phyloP scores from a whole-genome alignment of 2,888 invertebrate species.

The Drosophila pseudotalamancana region DNA sequence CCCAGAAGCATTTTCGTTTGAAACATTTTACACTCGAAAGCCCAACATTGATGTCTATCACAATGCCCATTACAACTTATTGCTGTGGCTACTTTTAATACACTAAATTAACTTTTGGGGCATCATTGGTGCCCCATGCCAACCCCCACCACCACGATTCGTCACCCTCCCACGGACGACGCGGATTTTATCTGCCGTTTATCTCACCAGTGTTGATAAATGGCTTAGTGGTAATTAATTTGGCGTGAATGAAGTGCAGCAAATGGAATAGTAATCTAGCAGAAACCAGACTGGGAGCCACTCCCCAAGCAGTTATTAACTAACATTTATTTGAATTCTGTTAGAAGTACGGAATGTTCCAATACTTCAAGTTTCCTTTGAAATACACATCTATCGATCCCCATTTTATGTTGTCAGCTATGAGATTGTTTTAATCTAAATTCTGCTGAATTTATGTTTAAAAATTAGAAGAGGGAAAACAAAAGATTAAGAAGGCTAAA shows the following conservation, averaged over 20 bases:
- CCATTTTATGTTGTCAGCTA: too few species aligned
- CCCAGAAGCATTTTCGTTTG: slow-evolving; percentile 39
- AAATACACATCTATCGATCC: too few species aligned
- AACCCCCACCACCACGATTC: slow-evolving; percentile 28
- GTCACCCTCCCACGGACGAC: slow-evolving; percentile 37
- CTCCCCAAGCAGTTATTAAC: too few species aligned
- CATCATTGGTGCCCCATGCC: background rate
- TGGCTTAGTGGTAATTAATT: slow-evolving; percentile 73
- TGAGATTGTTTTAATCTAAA: too few species aligned
- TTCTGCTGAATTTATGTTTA: too few species aligned
- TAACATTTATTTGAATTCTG: too few species aligned
- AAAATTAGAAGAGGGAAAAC: too few species aligned
- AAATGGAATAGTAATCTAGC: slow-evolving; percentile 14
- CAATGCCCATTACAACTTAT: slow-evolving; percentile 65
- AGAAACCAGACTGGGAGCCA: too few species aligned
- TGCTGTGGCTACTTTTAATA: slow-evolving; percentile 73
- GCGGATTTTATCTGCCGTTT: slow-evolving; percentile 66
- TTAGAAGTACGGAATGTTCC: too few species aligned
- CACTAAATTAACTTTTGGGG: slow-evolving; percentile 70
- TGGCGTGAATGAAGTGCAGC: slow-evolving; percentile 61
- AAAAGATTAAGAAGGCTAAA: too few species aligned
- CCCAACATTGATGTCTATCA: slow-evolving; percentile 57
- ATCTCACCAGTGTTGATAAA: slow-evolving; percentile 67
- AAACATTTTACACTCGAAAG: slow-evolving; percentile 63
- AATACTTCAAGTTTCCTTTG: too few species aligned